Evolutionary conservation across 2,113 vertebrate species (phyloP).

Genomic region (Ophiodon elongatus): DNA sequence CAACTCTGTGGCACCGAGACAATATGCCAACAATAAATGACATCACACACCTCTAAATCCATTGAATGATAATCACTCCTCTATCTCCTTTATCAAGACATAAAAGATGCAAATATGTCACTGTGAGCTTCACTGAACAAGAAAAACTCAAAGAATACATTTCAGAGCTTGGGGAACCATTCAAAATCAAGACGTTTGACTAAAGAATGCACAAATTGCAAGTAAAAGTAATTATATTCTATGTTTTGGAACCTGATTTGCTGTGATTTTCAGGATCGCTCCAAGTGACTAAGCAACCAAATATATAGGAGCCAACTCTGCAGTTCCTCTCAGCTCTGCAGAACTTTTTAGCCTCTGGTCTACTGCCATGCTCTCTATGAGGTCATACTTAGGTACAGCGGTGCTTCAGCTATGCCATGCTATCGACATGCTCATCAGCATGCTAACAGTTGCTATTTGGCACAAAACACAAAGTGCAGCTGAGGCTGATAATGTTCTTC

Average conservation of each 20-base stretch:
- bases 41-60: neutral
- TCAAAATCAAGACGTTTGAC: neutral
- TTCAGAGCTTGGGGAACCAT: neutral
- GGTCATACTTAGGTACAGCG: too few relatives aligned
- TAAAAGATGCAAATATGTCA: neutral
- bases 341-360: neutral
- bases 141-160: neutral
- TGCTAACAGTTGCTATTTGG: neutral
- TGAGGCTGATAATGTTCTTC: neutral
- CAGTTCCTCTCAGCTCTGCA: neutral
- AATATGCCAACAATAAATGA: neutral
- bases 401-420: neutral
- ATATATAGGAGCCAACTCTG: neutral
- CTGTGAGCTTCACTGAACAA: neutral
- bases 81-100: neutral
- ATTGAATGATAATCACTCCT: conserved; percentile 1
- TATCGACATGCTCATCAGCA: neutral
- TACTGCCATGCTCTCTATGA: neutral
- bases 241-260: neutral
- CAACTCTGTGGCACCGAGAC: conserved; percentile 14
- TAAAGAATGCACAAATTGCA: neutral
- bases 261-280: neutral
- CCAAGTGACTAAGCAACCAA: too few relatives aligned
- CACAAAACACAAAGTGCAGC: neutral
- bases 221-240: neutral